Conservation (phyloP, 1,140 invertebrate genomes). For the Colletes gigas region DNA sequence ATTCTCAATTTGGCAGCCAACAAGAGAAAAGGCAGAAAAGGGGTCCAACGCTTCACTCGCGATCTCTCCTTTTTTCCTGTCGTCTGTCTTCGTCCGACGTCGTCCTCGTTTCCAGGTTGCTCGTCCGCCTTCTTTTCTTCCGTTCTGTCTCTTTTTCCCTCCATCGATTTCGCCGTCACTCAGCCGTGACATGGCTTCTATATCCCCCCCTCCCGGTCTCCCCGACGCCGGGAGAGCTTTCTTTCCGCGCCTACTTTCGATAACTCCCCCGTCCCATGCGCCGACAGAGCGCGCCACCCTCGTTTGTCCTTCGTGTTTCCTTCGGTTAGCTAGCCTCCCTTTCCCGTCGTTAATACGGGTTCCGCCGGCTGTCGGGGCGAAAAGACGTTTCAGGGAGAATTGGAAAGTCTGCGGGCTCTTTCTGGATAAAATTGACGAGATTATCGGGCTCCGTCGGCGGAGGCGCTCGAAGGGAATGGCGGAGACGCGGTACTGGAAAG, state of each 20-base stretch:
- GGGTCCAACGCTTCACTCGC: background rate
- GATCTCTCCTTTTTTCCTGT: conserved; percentile 12
- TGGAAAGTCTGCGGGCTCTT: background rate
- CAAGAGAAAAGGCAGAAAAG: conserved; percentile 51
- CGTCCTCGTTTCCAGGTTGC: background rate
- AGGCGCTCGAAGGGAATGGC: no score
- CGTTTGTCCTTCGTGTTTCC: conserved; percentile 15
- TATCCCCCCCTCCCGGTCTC: background rate
- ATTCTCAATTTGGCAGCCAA: conserved; percentile 64
- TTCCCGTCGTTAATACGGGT: conserved; percentile 9
- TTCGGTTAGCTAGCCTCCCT: background rate
- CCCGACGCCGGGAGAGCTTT: conserved; percentile 16
- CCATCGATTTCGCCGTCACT: conserved; percentile 61
- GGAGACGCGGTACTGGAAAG: no score
- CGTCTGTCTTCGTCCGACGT: background rate
- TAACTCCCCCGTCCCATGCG: background rate
- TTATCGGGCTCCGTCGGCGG: conserved; percentile 2
- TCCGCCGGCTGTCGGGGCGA: background rate
- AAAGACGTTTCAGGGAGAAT: background rate
- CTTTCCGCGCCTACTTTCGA: conserved; percentile 31
- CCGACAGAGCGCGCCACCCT: conserved; percentile 2
- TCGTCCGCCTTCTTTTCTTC: background rate
- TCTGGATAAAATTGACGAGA: conserved; percentile 20
- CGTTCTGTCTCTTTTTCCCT: conserved; percentile 15
- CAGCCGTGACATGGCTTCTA: conserved; percentile 61